These are phyloP conservation scores for Aurelia aurita complex sp. Pacific DNA, from an alignment of 30 jellyfish, hydroid and myxozoan species.

Conservation along the genomic window DNA sequence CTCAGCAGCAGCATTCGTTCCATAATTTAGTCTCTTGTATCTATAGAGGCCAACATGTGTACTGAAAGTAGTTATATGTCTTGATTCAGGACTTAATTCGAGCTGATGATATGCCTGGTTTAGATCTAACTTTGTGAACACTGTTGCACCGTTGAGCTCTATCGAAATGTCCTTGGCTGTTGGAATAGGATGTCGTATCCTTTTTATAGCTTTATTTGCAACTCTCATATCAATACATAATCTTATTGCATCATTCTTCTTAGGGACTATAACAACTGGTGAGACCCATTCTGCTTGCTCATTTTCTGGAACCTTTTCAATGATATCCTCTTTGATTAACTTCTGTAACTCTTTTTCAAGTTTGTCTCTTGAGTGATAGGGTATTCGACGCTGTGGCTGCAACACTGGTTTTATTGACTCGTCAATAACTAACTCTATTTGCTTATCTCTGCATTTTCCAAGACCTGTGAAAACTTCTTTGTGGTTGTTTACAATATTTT, in stretches of 20 bases:
- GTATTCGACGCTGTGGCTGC: background rate
- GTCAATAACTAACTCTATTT: background rate
- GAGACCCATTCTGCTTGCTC: slow-evolving; percentile 29
- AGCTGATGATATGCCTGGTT: no score
- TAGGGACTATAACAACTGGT: slow-evolving; percentile 18
- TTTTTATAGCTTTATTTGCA: slow-evolving; percentile 38
- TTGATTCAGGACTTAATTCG: no score
- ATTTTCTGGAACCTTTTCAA: slow-evolving; percentile 30
- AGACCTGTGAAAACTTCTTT: slow-evolving; percentile 15
- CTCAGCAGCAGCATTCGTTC: no score
- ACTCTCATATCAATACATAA: slow-evolving; percentile 48
- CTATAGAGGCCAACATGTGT: no score
- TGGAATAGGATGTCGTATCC: slow-evolving; percentile 39
- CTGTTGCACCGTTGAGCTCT: background rate
- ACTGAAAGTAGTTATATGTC: no score
- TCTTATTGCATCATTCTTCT: slow-evolving; percentile 28
- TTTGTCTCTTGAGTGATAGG: background rate
- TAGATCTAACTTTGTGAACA: no score
- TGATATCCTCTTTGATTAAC: slow-evolving; percentile 8
- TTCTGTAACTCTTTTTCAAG: slow-evolving; percentile 7
- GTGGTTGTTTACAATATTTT: background rate
- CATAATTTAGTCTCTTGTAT: no score
- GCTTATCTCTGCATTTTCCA: slow-evolving; percentile 22
- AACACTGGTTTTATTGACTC: background rate
- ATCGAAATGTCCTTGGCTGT: slow-evolving; percentile 23